These are phyloP conservation scores for Australoheros scitulus DNA, from an alignment of 2,113 vertebrate genomes.

Conservation along the genomic window DNA sequence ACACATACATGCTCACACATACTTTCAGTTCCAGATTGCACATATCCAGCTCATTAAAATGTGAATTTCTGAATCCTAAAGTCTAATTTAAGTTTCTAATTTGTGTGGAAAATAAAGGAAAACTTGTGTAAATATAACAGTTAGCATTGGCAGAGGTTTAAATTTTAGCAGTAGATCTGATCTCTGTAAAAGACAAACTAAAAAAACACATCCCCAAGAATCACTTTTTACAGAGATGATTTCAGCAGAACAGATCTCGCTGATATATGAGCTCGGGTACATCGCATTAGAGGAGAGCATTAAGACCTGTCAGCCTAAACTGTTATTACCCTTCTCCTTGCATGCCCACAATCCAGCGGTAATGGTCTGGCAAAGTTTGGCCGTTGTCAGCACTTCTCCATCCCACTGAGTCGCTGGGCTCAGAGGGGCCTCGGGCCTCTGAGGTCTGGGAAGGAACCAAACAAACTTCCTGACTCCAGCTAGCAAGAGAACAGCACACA, in stretches of 20 bases:
- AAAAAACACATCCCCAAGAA: neutral
- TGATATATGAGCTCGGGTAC: constrained; percentile 26
- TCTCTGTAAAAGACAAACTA: neutral
- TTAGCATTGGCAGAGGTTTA: neutral
- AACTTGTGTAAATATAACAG: neutral
- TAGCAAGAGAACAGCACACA: neutral
- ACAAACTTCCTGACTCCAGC: constrained; percentile 49
- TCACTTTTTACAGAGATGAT: neutral
- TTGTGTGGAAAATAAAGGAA: neutral
- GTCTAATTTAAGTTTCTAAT: neutral
- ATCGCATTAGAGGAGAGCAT: constrained; percentile 27
- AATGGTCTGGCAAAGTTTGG: constrained; percentile 53
- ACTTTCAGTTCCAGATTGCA: neutral
- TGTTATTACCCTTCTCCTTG: constrained; percentile 44
- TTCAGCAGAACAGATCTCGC: constrained; percentile 9
- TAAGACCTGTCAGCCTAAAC: constrained; percentile 47
- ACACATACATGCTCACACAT: too few relatives aligned
- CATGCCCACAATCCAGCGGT: constrained; percentile 68
- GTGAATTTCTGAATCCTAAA: neutral
- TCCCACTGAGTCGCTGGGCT: constrained; percentile 23
- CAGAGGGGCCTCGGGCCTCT: constrained; percentile 18
- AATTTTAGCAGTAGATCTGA: too few relatives aligned
- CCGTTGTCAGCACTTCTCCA: constrained; percentile 66
- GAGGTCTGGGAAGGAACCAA: constrained; percentile 50
- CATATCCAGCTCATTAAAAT: neutral